Conservation (phyloP, 1,140 invertebrate species). For the Drosophila grimshawi region DNA sequence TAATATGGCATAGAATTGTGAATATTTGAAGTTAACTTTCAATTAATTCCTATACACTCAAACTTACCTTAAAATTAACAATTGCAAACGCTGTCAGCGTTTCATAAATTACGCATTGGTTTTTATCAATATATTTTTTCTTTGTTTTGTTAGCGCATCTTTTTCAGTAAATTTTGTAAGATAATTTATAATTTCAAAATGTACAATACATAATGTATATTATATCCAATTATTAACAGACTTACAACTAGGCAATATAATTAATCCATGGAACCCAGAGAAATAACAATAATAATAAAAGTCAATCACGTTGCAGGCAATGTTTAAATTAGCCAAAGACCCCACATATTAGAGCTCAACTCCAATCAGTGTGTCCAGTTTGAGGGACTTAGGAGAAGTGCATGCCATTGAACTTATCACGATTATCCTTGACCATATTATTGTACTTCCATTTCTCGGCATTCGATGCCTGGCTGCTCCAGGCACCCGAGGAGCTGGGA, state of each 20-base stretch:
- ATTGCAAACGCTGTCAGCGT: too few relatives aligned
- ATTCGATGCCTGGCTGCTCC: constrained; percentile 65
- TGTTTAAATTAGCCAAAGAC: background rate
- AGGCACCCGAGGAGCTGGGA: constrained; percentile 46
- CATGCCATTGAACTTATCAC: constrained; percentile 77
- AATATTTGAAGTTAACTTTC: too few relatives aligned
- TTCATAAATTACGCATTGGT: too few relatives aligned
- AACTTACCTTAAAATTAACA: too few relatives aligned
- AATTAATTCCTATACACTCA: too few relatives aligned
- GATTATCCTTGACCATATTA: constrained; percentile 77
- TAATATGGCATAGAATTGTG: too few relatives aligned
- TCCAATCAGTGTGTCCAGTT: background rate
- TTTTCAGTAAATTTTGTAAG: constrained; percentile 27
- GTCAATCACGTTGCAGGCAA: constrained; percentile 27
- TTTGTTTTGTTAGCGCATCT: constrained; percentile 55
- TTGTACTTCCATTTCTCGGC: constrained; percentile 83
- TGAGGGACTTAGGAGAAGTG: constrained; percentile 65
- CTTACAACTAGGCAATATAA: constrained; percentile 41
- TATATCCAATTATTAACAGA: constrained; percentile 38
- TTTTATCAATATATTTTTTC: background rate
- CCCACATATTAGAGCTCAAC: background rate
- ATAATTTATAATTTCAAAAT: constrained; percentile 32
- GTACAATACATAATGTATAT: background rate
- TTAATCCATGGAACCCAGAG: constrained; percentile 37
- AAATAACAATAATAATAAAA: constrained; percentile 45